These are phyloP conservation scores for Ernsta delagoae DNA, from an alignment of 2,888 invertebrate genomes.

Conservation along the genomic window DNA sequence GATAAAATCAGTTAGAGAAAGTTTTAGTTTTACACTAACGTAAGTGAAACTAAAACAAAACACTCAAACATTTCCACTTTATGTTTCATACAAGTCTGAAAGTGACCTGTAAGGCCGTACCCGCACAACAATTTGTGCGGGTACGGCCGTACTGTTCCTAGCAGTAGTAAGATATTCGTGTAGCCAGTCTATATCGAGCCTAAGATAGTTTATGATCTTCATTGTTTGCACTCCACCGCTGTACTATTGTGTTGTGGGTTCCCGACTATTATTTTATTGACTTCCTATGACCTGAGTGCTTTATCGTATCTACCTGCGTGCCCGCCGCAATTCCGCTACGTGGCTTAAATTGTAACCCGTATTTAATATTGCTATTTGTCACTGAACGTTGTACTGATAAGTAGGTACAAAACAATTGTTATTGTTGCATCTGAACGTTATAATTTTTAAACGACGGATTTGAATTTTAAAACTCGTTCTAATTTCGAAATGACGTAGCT, in stretches of 20 bases:
- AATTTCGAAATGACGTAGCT: no score
- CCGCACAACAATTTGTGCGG: background rate
- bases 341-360: slow-evolving; percentile 27
- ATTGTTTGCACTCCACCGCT: slow-evolving; percentile 60
- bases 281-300: slow-evolving; percentile 53
- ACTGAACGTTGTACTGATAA: background rate
- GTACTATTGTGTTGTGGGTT: slow-evolving; percentile 55
- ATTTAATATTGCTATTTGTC: slow-evolving; percentile 30
- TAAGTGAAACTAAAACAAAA: no score
- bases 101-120: background rate
- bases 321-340: slow-evolving; percentile 25
- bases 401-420: no score
- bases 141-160: slow-evolving; percentile 2
- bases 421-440: no score
- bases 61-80: no score
- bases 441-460: no score
- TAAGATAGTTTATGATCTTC: slow-evolving; percentile 63
- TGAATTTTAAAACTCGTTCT: no score
- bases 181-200: slow-evolving; percentile 37
- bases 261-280: slow-evolving; percentile 69
- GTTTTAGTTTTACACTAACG: no score
- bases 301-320: slow-evolving; percentile 33
- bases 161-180: slow-evolving; percentile 26
- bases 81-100: background rate
- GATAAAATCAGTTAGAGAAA: no score